Evolutionary conservation across 2,797 vertebrate species (phyloP).

Genomic region (Octomys mimax): DNA sequence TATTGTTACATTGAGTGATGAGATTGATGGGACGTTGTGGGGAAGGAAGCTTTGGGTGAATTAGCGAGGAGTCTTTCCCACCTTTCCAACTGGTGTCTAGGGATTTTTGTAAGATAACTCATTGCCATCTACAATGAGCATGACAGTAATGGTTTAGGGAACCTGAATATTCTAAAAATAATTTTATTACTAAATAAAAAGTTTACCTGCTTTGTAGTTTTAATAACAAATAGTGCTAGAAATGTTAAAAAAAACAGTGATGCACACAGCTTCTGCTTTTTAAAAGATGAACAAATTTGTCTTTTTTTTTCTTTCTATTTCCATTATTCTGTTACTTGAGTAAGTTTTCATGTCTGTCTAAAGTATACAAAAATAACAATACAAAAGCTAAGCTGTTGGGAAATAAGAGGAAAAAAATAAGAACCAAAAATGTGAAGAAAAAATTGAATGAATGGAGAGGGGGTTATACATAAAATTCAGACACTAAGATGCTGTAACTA

Average conservation of each 20-base stretch:
- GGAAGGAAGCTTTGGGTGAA: not conserved
- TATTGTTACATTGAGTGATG: not conserved
- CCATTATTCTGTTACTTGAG: not conserved
- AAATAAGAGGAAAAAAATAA: not conserved
- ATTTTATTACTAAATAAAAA: slow-evolving; percentile 19
- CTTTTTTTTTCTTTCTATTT: not conserved
- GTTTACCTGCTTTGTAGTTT: slow-evolving; percentile 32
- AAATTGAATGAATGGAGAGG: not conserved
- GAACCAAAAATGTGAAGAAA: not conserved
- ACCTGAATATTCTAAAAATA: not conserved
- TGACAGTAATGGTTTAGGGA: not conserved
- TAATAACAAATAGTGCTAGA: not conserved
- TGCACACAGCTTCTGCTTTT: not conserved
- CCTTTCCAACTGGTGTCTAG: not conserved
- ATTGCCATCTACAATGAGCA: not conserved
- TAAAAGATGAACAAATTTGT: not conserved
- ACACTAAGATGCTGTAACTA: not conserved
- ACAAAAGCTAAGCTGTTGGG: not conserved
- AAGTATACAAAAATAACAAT: slow-evolving; percentile 22
- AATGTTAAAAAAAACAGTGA: not conserved
- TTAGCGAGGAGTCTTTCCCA: not conserved
- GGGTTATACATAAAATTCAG: not conserved
- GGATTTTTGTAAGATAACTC: not conserved
- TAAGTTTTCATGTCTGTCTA: slow-evolving; percentile 14
- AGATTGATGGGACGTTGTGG: not conserved